Percentiles rank a stretch among this genome's conserved stretches.
phyloP scores from a whole-genome alignment of 2,113 vertebrate species.

The Coregonus clupeaformis region DNA sequence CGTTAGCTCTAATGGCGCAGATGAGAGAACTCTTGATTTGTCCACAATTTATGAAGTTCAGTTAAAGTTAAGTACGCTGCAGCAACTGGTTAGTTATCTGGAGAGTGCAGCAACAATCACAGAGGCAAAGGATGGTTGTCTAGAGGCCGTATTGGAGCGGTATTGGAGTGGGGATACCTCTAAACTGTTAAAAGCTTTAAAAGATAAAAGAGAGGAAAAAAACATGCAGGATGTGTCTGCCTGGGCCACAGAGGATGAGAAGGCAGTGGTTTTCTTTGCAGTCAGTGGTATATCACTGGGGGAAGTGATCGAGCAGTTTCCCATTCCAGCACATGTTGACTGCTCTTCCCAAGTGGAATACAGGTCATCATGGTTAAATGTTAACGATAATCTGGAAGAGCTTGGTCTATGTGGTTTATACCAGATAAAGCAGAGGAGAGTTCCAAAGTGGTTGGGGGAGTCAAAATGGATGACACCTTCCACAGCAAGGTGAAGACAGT shows the following conservation, averaged over 20 bases:
- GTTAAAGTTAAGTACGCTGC: conserved; percentile 33
- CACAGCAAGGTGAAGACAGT: background rate
- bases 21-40: background rate
- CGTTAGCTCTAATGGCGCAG: too few relatives aligned
- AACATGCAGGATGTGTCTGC: conserved; percentile 4
- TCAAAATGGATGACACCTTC: background rate
- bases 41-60: background rate
- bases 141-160: conserved; percentile 23
- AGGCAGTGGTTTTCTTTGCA: background rate
- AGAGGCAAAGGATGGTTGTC: conserved; percentile 3
- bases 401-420: background rate
- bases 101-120: background rate
- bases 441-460: background rate
- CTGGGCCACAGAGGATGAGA: conserved; percentile 14
- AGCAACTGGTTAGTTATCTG: conserved; percentile 22
- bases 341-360: background rate
- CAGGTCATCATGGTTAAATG: background rate
- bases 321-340: background rate
- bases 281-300: background rate
- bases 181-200: conserved; percentile 23
- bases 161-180: conserved; percentile 17
- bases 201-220: conserved; percentile 37
- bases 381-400: background rate
- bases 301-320: background rate
- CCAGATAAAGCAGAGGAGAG: background rate